phyloP scores from a whole-genome alignment of 2,888 invertebrate species.

The Cataglyphis cursor region DNA sequence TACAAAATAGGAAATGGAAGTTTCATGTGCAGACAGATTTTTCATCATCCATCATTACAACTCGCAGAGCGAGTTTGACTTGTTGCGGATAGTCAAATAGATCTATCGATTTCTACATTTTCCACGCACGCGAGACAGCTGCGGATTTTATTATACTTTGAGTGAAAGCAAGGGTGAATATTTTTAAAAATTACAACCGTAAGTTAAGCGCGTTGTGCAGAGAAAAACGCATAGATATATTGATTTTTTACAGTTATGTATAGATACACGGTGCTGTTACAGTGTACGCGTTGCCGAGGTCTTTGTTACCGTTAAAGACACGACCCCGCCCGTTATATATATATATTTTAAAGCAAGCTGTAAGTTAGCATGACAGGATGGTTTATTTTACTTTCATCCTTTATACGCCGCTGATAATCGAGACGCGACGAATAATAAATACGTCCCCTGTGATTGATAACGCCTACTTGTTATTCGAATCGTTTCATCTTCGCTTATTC shows the following conservation, averaged over 20 bases:
- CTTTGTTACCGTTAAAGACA: slow-evolving; percentile 50
- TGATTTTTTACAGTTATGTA: slow-evolving; percentile 53
- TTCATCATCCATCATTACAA: slow-evolving; percentile 33
- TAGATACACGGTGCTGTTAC: slow-evolving; percentile 29
- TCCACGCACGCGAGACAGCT: slow-evolving; percentile 22
- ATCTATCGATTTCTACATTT: slow-evolving; percentile 25
- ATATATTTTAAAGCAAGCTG: slow-evolving; percentile 46
- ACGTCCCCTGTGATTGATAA: slow-evolving; percentile 55
- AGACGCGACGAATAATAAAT: slow-evolving; percentile 6
- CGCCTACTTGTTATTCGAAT: slow-evolving; percentile 36
- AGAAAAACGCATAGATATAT: slow-evolving; percentile 51
- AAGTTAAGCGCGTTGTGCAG: slow-evolving; percentile 37
- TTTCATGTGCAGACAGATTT: background rate
- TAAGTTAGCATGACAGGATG: slow-evolving; percentile 45
- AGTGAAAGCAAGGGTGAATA: slow-evolving; percentile 29
- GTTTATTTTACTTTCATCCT: slow-evolving; percentile 43
- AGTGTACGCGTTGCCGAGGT: slow-evolving; percentile 36
- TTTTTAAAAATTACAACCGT: slow-evolving; percentile 24
- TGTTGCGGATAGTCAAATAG: background rate
- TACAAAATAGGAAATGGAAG: background rate
- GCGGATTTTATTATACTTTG: slow-evolving; percentile 12
- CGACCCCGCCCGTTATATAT: slow-evolving; percentile 27
- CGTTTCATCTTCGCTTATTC: slow-evolving; percentile 15
- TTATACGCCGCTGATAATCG: slow-evolving; percentile 42
- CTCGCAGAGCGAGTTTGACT: slow-evolving; percentile 13